These are phyloP conservation scores for Drosophila setosimentum DNA, from an alignment of 2,888 invertebrate species.

Conservation along the genomic window DNA sequence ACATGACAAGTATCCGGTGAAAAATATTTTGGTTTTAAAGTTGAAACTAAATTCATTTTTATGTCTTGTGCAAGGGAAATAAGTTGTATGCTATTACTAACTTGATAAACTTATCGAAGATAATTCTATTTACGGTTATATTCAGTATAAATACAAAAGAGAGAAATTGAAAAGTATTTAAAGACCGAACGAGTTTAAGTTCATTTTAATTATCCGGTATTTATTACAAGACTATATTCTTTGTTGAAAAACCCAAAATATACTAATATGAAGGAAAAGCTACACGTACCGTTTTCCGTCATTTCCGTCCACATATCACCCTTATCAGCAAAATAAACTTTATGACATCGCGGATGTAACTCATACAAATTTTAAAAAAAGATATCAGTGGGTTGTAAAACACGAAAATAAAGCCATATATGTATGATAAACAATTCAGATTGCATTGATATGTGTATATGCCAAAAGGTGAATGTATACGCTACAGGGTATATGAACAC, in stretches of 20 bases:
- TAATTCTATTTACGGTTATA: not conserved
- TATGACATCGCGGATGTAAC: not conserved
- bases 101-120: not conserved
- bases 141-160: not conserved
- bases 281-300: not conserved
- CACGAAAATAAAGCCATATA: conserved; percentile 3
- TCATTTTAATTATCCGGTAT: not conserved
- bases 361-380: not conserved
- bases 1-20: not conserved
- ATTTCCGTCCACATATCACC: not conserved
- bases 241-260: not conserved
- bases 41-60: not conserved
- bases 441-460: conserved; percentile 3
- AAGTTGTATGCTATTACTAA: not conserved
- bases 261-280: not conserved
- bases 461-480: not conserved
- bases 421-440: not conserved
- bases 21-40: not conserved
- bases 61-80: not conserved
- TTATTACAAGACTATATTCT: too few species aligned
- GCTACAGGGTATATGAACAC: conserved; percentile 36
- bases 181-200: not conserved
- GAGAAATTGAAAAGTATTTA: not conserved
- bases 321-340: not conserved
- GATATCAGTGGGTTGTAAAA: not conserved